Evolutionary conservation across 2,113 vertebrate genomes (phyloP).

Genomic region (Sclerurus mexicanus): DNA sequence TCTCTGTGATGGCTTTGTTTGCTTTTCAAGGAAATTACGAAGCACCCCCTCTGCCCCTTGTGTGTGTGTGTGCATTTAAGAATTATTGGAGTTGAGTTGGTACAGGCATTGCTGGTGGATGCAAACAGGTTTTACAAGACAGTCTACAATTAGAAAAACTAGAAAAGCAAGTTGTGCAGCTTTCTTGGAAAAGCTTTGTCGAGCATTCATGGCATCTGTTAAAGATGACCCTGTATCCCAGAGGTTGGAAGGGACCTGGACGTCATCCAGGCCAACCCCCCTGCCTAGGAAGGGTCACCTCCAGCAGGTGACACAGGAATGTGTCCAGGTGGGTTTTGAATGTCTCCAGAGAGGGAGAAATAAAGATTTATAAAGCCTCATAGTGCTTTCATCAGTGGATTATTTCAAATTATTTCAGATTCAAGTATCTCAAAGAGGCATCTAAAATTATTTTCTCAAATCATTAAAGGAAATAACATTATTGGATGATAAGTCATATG

Average conservation of each 20-base stretch:
- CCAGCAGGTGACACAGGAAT: not conserved
- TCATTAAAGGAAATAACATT: not conserved
- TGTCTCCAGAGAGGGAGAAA: not conserved
- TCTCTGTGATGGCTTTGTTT: not conserved
- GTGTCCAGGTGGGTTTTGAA: not conserved
- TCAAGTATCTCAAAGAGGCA: not conserved
- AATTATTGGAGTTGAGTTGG: not conserved
- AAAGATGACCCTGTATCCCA: not conserved
- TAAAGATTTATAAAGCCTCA: not conserved
- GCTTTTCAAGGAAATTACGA: not conserved
- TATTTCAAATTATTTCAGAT: not conserved
- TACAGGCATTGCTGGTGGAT: not conserved
- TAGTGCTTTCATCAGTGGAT: not conserved
- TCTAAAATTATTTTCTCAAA: not conserved
- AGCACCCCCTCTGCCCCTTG: not conserved
- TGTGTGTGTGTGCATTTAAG: not conserved
- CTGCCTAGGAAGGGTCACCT: not conserved
- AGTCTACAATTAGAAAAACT: not conserved
- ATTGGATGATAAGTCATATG: not conserved
- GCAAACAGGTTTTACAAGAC: not conserved
- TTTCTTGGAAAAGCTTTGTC: not conserved
- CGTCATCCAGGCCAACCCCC: not conserved
- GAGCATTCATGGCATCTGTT: not conserved
- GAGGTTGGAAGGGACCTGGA: not conserved
- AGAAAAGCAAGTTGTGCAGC: not conserved